Base-by-base conservation (phyloP, 2,888 invertebrate genomes). In the Eremobia ochroleuca region DNA sequence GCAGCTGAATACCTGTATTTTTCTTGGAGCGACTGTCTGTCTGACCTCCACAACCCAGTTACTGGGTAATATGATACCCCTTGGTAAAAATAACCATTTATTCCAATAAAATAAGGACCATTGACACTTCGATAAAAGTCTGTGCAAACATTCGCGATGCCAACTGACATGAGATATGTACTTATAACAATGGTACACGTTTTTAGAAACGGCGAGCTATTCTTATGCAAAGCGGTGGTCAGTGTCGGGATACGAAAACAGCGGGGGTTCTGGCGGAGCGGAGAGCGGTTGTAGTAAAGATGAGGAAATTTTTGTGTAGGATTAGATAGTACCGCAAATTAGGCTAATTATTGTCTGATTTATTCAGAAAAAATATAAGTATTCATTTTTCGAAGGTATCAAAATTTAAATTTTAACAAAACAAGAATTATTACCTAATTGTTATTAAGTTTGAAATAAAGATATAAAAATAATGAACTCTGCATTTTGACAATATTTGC, bases 221-320 rank as follows among this genome's bases (percentile, higher is more conserved):
- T 89, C 87, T 80, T 88, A 89, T 88, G 89, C 88, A 86, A 80
- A 88, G 79, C 55, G 34, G 61, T 65, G 71, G 76, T 68, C 76
- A 55, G 37, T 69, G 83, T 83, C 40, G 11, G 81, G 87, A 83
- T 25, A 15, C 0, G 15, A 55, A 72, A n/a, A 0, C 4, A 13
- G 80, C 86, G 74, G 40, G n/a, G 2, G 18, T 0, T 49, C 0
- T n/a, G 18, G 49, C 58, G 46, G 55, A 64, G 55, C 80, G 79
- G 40, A 1, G 0, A 40, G 37, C 49, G 59, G n/a, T 18, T 8
- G 0, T 2, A 6, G 18, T 31, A 18, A 59, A 58, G 55, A 25
- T 28, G 18, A 46, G 5, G 1, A 13, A 18, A 1, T 46, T 46
- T 43, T 43, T 15, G 15, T 18, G 18, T 5, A 46, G 37, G 37